phyloP scores from a whole-genome alignment of 1,140 invertebrate genomes.

The Pantala flavescens region DNA sequence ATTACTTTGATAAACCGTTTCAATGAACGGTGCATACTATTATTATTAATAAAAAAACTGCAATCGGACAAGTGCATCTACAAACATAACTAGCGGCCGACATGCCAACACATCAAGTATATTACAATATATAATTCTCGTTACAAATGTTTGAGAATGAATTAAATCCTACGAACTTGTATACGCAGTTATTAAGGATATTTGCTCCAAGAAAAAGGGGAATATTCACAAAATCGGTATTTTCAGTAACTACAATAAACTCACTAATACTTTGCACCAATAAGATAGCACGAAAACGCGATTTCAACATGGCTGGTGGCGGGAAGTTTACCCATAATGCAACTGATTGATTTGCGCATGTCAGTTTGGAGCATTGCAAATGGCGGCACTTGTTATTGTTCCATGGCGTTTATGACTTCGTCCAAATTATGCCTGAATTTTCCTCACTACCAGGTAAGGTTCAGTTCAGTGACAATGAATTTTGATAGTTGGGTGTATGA shows the following conservation, averaged over 20 bases:
- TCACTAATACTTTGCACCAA: slow-evolving; percentile 22
- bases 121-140: too few species aligned
- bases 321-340: slow-evolving; percentile 33
- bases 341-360: slow-evolving; percentile 50
- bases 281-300: slow-evolving; percentile 15
- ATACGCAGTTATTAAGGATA: too few species aligned
- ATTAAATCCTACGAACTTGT: too few species aligned
- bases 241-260: slow-evolving; percentile 18
- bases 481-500: slow-evolving; percentile 19
- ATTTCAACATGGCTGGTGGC: slow-evolving; percentile 29
- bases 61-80: too few species aligned
- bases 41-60: too few species aligned
- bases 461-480: slow-evolving; percentile 22
- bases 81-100: too few species aligned
- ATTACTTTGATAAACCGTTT: too few species aligned
- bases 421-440: slow-evolving; percentile 38
- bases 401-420: slow-evolving; percentile 45
- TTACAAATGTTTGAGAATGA: too few species aligned
- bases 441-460: slow-evolving; percentile 37
- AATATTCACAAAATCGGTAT: neutral
- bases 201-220: too few species aligned
- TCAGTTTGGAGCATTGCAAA: slow-evolving; percentile 57
- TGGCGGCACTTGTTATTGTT: slow-evolving; percentile 69
- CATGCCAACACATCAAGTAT: too few species aligned
- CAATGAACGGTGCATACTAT: too few species aligned